Evolutionary conservation across 2,888 invertebrate genomes (phyloP).

Genomic region (Cerceris ruficornis): DNA sequence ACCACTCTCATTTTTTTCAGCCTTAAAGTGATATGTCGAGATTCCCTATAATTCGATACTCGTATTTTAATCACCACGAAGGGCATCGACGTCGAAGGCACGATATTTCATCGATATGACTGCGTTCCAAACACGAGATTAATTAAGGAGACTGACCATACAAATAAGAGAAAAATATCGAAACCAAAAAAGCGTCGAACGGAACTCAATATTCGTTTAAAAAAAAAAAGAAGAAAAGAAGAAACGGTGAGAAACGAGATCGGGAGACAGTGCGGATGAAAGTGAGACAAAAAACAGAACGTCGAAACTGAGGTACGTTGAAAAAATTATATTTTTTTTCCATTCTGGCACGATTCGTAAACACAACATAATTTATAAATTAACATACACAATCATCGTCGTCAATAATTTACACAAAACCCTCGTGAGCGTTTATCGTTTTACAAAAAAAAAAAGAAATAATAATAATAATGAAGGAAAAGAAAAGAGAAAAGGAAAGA

Average conservation of each 20-base stretch:
- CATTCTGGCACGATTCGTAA: constrained; percentile 80
- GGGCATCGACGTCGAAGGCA: constrained; percentile 58
- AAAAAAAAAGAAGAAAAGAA: constrained; percentile 26
- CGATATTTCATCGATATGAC: constrained; percentile 25
- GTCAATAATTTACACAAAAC: constrained; percentile 74
- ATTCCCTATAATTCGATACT: constrained; percentile 7
- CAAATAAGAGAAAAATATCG: background rate
- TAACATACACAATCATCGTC: constrained; percentile 79
- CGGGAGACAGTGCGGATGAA: background rate
- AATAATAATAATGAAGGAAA: too few species aligned
- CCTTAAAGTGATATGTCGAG: constrained; percentile 65
- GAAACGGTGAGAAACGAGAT: constrained; percentile 1
- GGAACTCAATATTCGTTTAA: too few species aligned
- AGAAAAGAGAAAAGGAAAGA: constrained; percentile 32
- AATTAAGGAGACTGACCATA: background rate
- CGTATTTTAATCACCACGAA: constrained; percentile 15
- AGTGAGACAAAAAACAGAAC: constrained; percentile 19
- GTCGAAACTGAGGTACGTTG: constrained; percentile 70
- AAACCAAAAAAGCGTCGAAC: background rate
- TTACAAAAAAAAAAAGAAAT: constrained; percentile 26
- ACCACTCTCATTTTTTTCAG: constrained; percentile 42
- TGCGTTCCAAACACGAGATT: background rate
- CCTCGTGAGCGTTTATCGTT: constrained; percentile 56
- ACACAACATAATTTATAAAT: constrained; percentile 82
- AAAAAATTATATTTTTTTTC: constrained; percentile 81